These are phyloP conservation scores for Carassius carassius DNA, from an alignment of 2,113 vertebrate genomes.

Conservation along the genomic window DNA sequence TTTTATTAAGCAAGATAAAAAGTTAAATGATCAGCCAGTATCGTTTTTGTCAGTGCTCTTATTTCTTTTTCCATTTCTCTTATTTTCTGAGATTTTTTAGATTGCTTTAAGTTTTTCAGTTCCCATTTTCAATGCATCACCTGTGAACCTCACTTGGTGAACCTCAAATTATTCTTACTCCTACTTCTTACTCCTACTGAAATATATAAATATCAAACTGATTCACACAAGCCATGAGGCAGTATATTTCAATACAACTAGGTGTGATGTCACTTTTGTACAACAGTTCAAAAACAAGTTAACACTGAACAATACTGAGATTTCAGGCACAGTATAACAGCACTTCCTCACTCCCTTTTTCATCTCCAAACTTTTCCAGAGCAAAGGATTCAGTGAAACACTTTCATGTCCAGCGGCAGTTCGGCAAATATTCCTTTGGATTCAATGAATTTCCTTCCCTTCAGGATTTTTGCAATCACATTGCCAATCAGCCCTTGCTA, in stretches of 20 bases:
- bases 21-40: background rate
- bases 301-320: background rate
- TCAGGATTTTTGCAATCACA: slow-evolving; percentile 88
- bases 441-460: slow-evolving; percentile 86
- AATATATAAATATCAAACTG: too few relatives aligned
- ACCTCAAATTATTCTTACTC: background rate
- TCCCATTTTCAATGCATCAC: slow-evolving; percentile 2
- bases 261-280: background rate
- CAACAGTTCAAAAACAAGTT: background rate
- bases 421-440: slow-evolving; percentile 81
- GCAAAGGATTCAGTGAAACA: slow-evolving; percentile 97
- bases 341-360: background rate
- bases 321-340: background rate
- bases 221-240: background rate
- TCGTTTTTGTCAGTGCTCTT: background rate
- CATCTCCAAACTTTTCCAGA: slow-evolving; percentile 66
- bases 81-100: background rate
- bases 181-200: too few relatives aligned
- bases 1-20: background rate
- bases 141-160: background rate
- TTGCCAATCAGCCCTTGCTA: slow-evolving; percentile 94
- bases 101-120: slow-evolving; percentile 26
- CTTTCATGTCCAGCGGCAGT: slow-evolving; percentile 83
- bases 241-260: background rate
- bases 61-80: background rate